These are phyloP conservation scores for Rhyzopertha dominica DNA, from an alignment of 1,140 invertebrate genomes.

Conservation along the genomic window DNA sequence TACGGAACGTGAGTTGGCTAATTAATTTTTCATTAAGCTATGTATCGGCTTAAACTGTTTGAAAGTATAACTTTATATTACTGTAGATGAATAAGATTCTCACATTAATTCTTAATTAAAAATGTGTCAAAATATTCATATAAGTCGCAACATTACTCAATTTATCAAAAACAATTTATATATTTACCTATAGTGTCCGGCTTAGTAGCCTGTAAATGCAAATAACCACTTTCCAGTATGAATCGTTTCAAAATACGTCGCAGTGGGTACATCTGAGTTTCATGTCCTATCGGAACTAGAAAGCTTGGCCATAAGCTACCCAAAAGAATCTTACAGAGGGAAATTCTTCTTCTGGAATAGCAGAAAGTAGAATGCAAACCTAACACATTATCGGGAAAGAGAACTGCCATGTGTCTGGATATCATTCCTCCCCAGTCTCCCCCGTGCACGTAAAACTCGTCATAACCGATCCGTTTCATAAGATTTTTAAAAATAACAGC, in stretches of 20 bases:
- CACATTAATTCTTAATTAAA: no score
- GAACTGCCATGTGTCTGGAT: conserved; percentile 52
- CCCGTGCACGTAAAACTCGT: conserved; percentile 78
- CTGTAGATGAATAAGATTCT: no score
- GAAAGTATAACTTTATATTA: no score
- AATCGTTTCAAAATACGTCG: conserved; percentile 48
- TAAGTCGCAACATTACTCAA: no score
- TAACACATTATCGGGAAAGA: conserved; percentile 66
- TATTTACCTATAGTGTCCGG: conserved; percentile 88
- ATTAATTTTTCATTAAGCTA: no score
- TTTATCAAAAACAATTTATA: no score
- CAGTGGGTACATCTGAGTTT: conserved; percentile 58
- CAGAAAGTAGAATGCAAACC: conserved; percentile 68
- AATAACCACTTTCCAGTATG: conserved; percentile 70
- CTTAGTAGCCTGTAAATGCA: conserved; percentile 82
- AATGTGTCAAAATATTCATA: no score
- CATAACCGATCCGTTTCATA: conserved; percentile 72
- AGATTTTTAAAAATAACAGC: conserved; percentile 74
- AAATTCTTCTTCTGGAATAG: conserved; percentile 35
- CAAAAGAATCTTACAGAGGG: conserved; percentile 49
- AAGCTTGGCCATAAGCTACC: conserved; percentile 51
- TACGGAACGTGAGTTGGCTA: no score
- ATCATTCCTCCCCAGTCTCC: conserved; percentile 76
- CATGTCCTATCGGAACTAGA: conserved; percentile 47
- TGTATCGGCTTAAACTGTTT: no score